A percentile compares a stretch with the other conserved stretches of the same genome.
phyloP scores from a whole-genome alignment of 2,797 vertebrate genomes.

The Thripadectes ignobilis region DNA sequence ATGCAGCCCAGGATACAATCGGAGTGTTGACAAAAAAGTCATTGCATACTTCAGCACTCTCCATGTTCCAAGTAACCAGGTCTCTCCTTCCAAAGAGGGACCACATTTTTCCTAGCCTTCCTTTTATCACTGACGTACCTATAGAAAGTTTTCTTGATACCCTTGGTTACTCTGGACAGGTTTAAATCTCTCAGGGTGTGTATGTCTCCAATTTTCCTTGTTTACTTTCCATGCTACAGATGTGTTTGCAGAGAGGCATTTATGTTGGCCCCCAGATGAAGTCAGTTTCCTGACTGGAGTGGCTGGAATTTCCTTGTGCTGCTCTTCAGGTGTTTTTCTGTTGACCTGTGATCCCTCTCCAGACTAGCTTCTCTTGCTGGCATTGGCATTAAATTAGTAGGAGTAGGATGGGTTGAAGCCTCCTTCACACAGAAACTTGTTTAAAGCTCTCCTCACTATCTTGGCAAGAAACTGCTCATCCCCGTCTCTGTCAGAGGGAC shows the following conservation, averaged over 20 bases:
- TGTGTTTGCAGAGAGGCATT: background rate
- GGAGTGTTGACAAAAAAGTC: background rate
- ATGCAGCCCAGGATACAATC: background rate
- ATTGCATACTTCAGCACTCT: background rate
- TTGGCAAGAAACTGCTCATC: background rate
- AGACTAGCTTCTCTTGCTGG: background rate
- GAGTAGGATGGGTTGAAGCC: background rate
- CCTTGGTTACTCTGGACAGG: background rate
- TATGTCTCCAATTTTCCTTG: background rate
- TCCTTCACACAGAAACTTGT: background rate
- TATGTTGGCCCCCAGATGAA: background rate
- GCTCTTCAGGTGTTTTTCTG: background rate
- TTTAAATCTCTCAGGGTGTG: background rate
- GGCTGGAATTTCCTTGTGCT: background rate
- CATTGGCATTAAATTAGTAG: rapidly evolving
- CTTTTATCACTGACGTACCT: background rate
- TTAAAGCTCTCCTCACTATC: background rate
- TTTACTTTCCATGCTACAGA: background rate
- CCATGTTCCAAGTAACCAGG: background rate
- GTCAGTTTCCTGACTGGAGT: rapidly evolving
- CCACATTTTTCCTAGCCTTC: background rate
- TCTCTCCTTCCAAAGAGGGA: background rate
- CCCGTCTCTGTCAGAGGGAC: background rate
- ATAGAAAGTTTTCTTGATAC: background rate
- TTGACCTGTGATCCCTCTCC: background rate